Percentiles rank a stretch among this genome's conserved stretches.
These are phyloP conservation scores for Parasteatoda lunata DNA, from an alignment of 2,888 invertebrate species.

Conservation along the genomic window DNA sequence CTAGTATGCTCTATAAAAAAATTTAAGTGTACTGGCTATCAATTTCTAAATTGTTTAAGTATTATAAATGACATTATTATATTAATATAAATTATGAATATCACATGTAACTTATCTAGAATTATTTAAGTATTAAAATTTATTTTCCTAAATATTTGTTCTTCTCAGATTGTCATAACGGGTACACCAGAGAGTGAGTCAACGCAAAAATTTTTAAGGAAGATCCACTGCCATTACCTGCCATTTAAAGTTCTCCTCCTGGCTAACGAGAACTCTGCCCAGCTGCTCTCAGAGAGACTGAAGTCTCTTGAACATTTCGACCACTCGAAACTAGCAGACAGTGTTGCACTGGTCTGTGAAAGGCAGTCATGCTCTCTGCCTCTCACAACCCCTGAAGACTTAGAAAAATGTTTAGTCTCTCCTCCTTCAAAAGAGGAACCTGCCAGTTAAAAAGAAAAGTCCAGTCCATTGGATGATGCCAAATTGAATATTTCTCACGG, in stretches of 20 bases:
- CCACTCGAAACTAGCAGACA: conserved; percentile 78
- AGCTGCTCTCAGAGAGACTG: conserved; percentile 75
- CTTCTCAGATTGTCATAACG: conserved; percentile 75
- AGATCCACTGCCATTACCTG: conserved; percentile 80
- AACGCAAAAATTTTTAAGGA: conserved; percentile 81
- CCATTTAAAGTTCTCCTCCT: conserved; percentile 83
- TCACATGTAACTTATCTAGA: background rate
- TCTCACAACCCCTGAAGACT: conserved; percentile 81
- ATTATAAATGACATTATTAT: background rate
- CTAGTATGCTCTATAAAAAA: too few species aligned
- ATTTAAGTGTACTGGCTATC: too few species aligned
- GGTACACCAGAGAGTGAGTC: conserved; percentile 81
- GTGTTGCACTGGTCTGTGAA: conserved; percentile 86
- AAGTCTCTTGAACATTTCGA: conserved; percentile 75
- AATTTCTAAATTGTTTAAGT: background rate
- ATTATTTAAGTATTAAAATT: background rate
- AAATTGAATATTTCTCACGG: too few species aligned
- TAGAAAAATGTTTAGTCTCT: conserved; percentile 77
- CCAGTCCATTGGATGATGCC: too few species aligned
- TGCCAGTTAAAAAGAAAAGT: conserved; percentile 19
- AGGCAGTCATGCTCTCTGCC: conserved; percentile 85
- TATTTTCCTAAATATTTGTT: background rate
- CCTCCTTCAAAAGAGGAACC: conserved; percentile 22
- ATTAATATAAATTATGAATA: background rate
- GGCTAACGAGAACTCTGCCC: conserved; percentile 76